Percentiles rank a stretch among this genome's conserved stretches.
phyloP scores from a whole-genome alignment of 1,140 invertebrate genomes.

The Leptinotarsa texana region DNA sequence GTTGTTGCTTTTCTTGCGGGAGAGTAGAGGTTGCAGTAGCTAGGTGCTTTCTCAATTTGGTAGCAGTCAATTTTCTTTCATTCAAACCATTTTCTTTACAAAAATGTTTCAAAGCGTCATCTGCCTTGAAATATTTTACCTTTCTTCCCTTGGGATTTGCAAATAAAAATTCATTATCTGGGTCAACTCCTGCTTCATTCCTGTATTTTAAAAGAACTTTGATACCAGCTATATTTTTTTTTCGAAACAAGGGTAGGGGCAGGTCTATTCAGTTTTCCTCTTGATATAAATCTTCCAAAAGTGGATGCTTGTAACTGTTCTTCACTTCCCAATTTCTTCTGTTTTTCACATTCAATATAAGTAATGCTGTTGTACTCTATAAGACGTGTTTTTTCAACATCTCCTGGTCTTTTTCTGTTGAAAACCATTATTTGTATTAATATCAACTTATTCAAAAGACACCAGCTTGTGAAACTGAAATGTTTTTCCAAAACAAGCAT shows the following conservation, averaged over 20 bases:
- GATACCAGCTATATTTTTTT: conserved; percentile 12
- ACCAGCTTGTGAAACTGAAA: conserved; percentile 1
- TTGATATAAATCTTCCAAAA: conserved; percentile 15
- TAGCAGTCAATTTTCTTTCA: conserved; percentile 15
- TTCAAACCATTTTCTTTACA: conserved; percentile 13
- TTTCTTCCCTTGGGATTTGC: conserved; percentile 5
- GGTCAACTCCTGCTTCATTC: conserved; percentile 7
- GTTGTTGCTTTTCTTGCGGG: background rate
- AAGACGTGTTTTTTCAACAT: conserved; percentile 14
- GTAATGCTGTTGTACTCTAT: background rate
- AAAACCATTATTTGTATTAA: background rate
- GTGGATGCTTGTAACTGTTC: conserved; percentile 4
- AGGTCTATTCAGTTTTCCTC: conserved; percentile 16
- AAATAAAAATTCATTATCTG: conserved; percentile 18
- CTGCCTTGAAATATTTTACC: conserved; percentile 7
- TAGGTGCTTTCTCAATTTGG: conserved; percentile 19
- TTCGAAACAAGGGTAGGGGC: conserved; percentile 9
- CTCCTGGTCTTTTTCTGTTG: conserved; percentile 20
- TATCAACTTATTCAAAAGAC: background rate
- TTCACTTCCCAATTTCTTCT: background rate
- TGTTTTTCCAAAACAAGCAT: background rate
- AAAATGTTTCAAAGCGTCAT: background rate
- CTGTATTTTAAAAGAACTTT: conserved; percentile 12
- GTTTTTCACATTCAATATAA: too few relatives aligned
- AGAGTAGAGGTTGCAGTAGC: conserved; percentile 16